Base-by-base conservation (phyloP, 2,888 invertebrate species). In the Ormyrus rosae region DNA sequence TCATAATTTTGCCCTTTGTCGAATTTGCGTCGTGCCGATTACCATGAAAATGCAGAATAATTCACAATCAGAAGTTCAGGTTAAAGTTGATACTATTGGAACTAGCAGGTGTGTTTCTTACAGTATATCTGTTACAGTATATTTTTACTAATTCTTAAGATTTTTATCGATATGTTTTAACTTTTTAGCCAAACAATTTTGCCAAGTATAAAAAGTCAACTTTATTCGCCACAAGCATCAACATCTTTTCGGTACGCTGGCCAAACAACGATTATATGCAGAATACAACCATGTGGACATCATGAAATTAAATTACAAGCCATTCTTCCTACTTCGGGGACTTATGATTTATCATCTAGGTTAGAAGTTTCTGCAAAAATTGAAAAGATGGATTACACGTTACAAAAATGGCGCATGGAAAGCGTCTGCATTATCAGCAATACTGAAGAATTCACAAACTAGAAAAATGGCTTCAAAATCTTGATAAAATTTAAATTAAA, bases 21-120 rank as follows among this genome's bases (percentile, higher is more conserved):
- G 92, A 85, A 87, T 95, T 80, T 96, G 96, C 87, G 90, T 94
- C 83, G 92, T 96, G 83, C 95, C 95, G 45, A 93, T 96, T 3
- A 93, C 92, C 78, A 91, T 96, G 83, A 92, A 93, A 82, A 89
- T 95, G 83, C 94, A 95, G 80, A 95, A 95, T 89, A 93, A 94
- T 88, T 93, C 94, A 75, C 92, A 92, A 77, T 91, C 92, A 72
- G 90, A 91, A 10, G 91, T 95, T 19, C 91, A 92, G 81, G 93
- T 95, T 46, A 93, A 92, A 86, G 92, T 95, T 77, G 93, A 93
- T 85, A 93, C 94, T 85, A 89, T 93, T 65, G 93, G 93, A 85
- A 91, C 91, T 11, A 93, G 92, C 87, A 93, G 93, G 94, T 94
- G 90, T 45, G 45, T 60, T 76, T 78, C 60, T 75, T 34, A 55